Base-by-base conservation (phyloP, 1,140 invertebrate genomes). In the Halesus radiatus region DNA sequence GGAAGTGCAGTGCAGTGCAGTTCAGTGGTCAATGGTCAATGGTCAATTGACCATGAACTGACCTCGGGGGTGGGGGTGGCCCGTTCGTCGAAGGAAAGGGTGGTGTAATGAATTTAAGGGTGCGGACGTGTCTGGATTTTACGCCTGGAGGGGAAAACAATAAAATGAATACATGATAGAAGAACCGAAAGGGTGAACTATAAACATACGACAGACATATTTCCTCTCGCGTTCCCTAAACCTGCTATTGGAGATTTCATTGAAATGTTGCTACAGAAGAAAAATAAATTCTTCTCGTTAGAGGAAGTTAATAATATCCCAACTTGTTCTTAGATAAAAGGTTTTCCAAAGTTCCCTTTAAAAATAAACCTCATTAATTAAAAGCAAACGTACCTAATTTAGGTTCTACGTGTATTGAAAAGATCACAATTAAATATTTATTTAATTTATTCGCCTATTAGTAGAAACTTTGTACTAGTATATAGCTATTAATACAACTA, bases 131-230 rank as follows among this genome's bases (percentile, higher is more conserved):
- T 52, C 50, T 29, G 20, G 50, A 53, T 72, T 53, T 72, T 54
- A 53, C 68, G 20, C 20, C 68, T 2, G 20, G 15, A 18, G 15
- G 37, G 15, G 8, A 72, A 53, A 72, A 72, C 68, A 72, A 72
- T 72, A 72, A 54, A 72, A 52, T 52, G 50, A 70, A 70, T 70
- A 70, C 66, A 52, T 70, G 66, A 70, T 52, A 37, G 52, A 50
- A 70, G 66, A 70, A 70, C 66, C 37, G 26, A 29, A 18, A 70
- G 45, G 45, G 37, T 18, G 20, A 20, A 60, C 45, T 54, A 72
- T 72, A 72, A 72, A 72, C 50, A 54, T 72, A 52, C 26, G 50
- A 53, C 23, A 26, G 50, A 72, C 45, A 23, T 45, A 66, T 66
- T 66, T 66, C 29, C 62, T 66, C 26, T 66, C 56, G 50, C 26